Evolutionary conservation across 1,140 invertebrate genomes (phyloP).

Genomic region (Nixonia krombeini): DNA sequence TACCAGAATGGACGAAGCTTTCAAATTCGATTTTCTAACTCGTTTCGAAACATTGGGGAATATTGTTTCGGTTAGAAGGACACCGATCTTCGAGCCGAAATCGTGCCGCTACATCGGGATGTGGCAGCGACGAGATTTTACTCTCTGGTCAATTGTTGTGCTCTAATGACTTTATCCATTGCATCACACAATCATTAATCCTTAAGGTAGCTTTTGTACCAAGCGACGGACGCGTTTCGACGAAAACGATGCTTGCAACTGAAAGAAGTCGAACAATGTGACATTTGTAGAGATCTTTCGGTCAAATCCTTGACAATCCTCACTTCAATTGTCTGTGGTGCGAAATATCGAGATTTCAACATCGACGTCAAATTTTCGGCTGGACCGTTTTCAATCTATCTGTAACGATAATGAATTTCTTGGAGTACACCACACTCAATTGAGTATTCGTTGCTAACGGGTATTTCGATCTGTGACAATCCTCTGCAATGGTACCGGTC

Average conservation of each 20-base stretch:
- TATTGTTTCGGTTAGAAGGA: too few relatives aligned
- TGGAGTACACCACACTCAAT: constrained; percentile 1
- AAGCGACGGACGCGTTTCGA: constrained; percentile 23
- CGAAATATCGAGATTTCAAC: constrained; percentile 13
- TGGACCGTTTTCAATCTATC: constrained; percentile 4
- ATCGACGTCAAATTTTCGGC: constrained; percentile 7
- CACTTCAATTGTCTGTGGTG: constrained; percentile 26
- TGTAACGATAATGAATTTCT: not conserved
- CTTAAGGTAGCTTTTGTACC: constrained; percentile 65
- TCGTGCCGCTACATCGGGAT: too few relatives aligned
- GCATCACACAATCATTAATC: constrained; percentile 62
- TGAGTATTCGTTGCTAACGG: constrained; percentile 15
- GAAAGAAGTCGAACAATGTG: constrained; percentile 5
- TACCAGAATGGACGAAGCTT: constrained; percentile 3
- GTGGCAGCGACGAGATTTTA: too few relatives aligned
- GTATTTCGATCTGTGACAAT: constrained; percentile 14
- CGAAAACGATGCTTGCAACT: too few relatives aligned
- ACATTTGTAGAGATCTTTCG: too few relatives aligned
- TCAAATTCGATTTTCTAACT: too few relatives aligned
- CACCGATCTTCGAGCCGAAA: too few relatives aligned
- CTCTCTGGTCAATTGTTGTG: constrained; percentile 50
- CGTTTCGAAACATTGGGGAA: too few relatives aligned
- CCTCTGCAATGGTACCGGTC: constrained; percentile 1
- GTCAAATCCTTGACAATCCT: constrained; percentile 46
- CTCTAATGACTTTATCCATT: constrained; percentile 44